Percentiles rank a stretch among this genome's conserved stretches.
Conservation (phyloP, 2,888 invertebrate genomes). For the Erebia aethiops region DNA sequence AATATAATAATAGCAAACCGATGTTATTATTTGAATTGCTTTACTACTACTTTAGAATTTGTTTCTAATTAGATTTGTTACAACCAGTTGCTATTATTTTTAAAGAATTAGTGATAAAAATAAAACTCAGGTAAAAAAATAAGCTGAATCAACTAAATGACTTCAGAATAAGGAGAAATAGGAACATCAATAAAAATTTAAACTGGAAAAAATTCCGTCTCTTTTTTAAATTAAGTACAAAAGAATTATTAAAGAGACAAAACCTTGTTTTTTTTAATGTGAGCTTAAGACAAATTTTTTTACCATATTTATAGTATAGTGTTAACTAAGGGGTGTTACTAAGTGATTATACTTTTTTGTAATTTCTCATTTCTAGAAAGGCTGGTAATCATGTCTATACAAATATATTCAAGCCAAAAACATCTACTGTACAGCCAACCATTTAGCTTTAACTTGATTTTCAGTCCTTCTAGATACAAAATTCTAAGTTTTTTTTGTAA, state of each 20-base stretch:
- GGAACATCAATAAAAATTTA: constrained; percentile 29
- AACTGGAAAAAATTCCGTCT: constrained; percentile 30
- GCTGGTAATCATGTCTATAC: constrained; percentile 53
- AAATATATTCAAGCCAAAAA: constrained; percentile 69
- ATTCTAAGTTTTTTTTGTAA: constrained; percentile 7
- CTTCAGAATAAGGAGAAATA: constrained; percentile 38
- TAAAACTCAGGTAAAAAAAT: constrained; percentile 68
- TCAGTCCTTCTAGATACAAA: constrained; percentile 50
- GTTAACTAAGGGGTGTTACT: constrained; percentile 65
- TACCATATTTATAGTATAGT: constrained; percentile 54
- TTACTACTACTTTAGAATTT: not conserved
- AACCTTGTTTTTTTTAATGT: constrained; percentile 41
- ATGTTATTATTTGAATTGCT: not conserved
- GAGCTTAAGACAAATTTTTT: constrained; percentile 73
- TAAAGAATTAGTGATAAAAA: constrained; percentile 53
- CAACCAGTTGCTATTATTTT: constrained; percentile 33
- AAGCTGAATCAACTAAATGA: constrained; percentile 72
- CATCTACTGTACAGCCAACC: constrained; percentile 77
- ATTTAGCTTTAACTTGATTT: constrained; percentile 57
- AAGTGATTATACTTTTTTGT: constrained; percentile 51
- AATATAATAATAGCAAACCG: constrained; percentile 37
- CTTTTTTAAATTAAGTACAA: constrained; percentile 1
- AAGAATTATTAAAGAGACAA: constrained; percentile 50
- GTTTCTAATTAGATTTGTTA: not conserved
- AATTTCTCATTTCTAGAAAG: constrained; percentile 30